Conservation (phyloP, 2,888 invertebrate genomes). For the Plagodis pulveraria region DNA sequence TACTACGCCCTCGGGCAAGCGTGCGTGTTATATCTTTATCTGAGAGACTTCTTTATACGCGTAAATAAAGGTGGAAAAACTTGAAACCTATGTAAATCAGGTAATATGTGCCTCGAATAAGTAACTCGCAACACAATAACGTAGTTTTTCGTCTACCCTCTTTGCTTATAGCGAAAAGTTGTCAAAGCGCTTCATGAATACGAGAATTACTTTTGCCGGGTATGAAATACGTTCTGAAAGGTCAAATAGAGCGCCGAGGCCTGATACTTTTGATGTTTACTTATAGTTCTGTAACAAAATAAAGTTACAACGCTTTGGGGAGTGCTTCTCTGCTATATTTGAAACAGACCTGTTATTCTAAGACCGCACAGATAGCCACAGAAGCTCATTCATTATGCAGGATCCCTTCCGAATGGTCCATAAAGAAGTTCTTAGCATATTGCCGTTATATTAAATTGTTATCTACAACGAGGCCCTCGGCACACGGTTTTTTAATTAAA, state of each 20-base stretch:
- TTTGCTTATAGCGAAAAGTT: conserved; percentile 45
- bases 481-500: conserved; percentile 77
- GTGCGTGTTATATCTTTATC: conserved; percentile 57
- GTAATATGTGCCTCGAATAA: conserved; percentile 65
- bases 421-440: conserved; percentile 72
- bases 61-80: conserved; percentile 63
- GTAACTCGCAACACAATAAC: conserved; percentile 53
- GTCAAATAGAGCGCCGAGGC: conserved; percentile 42
- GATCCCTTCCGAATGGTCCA: conserved; percentile 61
- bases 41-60: conserved; percentile 52
- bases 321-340: conserved; percentile 34
- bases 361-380: conserved; percentile 39
- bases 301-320: conserved; percentile 41
- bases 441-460: conserved; percentile 75
- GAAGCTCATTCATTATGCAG: conserved; percentile 67
- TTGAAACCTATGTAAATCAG: conserved; percentile 63
- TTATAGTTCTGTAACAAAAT: conserved; percentile 37
- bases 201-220: conserved; percentile 39
- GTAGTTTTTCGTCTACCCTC: conserved; percentile 44
- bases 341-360: conserved; percentile 36
- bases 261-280: conserved; percentile 42
- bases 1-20: conserved; percentile 50
- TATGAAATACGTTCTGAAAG: conserved; percentile 33
- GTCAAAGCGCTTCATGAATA: conserved; percentile 51
- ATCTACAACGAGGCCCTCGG: conserved; percentile 67